These are phyloP conservation scores for Dendrolimus pini DNA, from an alignment of 2,888 invertebrate genomes.

Conservation along the genomic window DNA sequence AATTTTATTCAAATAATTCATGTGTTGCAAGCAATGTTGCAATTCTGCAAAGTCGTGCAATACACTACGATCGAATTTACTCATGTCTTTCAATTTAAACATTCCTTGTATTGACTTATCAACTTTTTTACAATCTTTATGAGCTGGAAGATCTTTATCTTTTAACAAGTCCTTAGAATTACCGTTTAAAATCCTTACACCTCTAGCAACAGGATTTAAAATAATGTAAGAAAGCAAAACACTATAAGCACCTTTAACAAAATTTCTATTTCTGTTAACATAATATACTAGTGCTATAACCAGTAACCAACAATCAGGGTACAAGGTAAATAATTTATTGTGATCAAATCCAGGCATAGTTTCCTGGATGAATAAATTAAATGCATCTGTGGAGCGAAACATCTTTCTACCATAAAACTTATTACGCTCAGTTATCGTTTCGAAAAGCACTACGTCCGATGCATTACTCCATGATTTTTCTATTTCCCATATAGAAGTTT, in stretches of 20 bases:
- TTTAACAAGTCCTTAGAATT: neutral
- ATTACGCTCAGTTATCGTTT: neutral
- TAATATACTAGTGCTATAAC: conserved; percentile 25
- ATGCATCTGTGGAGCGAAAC: conserved; percentile 9
- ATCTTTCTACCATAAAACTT: conserved; percentile 9
- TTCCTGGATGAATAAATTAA: conserved; percentile 12
- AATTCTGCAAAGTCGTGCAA: conserved; percentile 32
- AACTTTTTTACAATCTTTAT: neutral
- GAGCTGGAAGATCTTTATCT: neutral
- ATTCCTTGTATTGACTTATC: neutral
- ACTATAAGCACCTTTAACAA: conserved; percentile 19
- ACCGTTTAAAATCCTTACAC: neutral
- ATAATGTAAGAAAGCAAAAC: conserved; percentile 21
- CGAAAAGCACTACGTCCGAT: neutral
- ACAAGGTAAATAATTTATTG: neutral
- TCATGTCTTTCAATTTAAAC: conserved; percentile 1
- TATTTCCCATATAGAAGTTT: conserved; percentile 7
- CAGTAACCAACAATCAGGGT: conserved; percentile 9
- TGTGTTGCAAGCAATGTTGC: conserved; percentile 32
- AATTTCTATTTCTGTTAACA: conserved; percentile 16
- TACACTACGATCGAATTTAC: conserved; percentile 12
- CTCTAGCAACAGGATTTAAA: conserved; percentile 8
- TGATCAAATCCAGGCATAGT: conserved; percentile 9
- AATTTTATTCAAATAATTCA: conserved; percentile 33
- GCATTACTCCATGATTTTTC: conserved; percentile 5